Evolutionary conservation across 2,113 vertebrate genomes (phyloP).

Genomic region (Alces alces): DNA sequence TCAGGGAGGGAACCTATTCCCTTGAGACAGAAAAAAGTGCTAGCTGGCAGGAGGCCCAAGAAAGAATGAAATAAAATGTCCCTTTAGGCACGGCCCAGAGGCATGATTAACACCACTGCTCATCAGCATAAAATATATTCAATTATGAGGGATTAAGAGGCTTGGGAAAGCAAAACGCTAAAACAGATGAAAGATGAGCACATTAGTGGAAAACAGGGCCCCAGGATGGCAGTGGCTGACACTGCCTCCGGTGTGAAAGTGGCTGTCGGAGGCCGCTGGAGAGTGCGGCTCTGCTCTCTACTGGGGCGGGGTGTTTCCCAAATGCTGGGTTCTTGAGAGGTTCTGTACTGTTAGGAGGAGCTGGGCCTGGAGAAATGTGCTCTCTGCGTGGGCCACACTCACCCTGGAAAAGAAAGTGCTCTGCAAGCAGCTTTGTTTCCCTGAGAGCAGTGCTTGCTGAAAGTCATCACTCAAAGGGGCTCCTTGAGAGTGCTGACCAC

Average conservation of each 20-base stretch:
- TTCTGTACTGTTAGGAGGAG: neutral
- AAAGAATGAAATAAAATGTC: slow-evolving; percentile 65
- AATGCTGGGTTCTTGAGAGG: neutral
- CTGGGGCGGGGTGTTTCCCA: neutral
- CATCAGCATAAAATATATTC: slow-evolving; percentile 75
- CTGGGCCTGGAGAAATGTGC: neutral
- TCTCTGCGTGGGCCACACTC: neutral
- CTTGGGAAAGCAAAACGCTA: slow-evolving; percentile 63
- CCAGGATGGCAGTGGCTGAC: neutral
- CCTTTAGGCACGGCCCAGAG: slow-evolving; percentile 56
- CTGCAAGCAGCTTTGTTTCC: neutral
- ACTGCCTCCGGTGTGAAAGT: neutral
- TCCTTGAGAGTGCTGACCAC: neutral
- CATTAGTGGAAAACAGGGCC: slow-evolving; percentile 34
- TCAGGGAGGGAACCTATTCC: neutral
- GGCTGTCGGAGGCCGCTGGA: neutral
- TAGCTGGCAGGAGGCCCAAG: slow-evolving; percentile 51
- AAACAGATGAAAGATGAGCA: slow-evolving; percentile 58
- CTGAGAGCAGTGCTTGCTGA: neutral
- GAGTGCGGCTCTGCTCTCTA: fast-evolving
- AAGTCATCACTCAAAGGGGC: neutral
- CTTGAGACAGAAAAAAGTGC: neutral
- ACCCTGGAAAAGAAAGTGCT: neutral
- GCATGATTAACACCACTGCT: slow-evolving; percentile 60
- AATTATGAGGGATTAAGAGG: slow-evolving; percentile 71